Evolutionary conservation across 2,113 vertebrate genomes (phyloP), one percentile per base, ranked within the genome.

Genomic region (Glaucidium brasilianum): DNA sequence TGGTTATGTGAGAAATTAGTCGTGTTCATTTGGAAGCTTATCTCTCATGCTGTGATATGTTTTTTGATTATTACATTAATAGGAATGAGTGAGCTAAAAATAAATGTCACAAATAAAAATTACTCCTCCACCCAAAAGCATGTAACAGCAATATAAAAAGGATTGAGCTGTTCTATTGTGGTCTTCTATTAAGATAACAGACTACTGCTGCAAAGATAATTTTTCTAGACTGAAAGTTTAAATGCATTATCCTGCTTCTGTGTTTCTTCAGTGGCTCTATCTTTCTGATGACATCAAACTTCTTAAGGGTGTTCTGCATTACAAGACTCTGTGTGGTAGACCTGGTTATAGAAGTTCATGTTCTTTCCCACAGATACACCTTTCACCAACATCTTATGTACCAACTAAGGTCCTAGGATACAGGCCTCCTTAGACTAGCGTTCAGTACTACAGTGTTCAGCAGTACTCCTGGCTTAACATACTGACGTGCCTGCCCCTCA

Each of bases 21-120:
- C 66, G 75, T 68, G 39, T 89, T 92, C 67, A 81, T 86, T 91
- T 85, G 79, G 35, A 94, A 95, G 68, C 43, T 94, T 75, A 56
- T 84, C 91, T 97, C 68, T 96, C 58, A 74, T 89, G 60, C 80
- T 81, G 64, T 78, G 56, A 55, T 69, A 29, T 3, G 5, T 9
- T 55, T 92, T 60, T 84, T 34, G 5, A 67, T 68, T 55, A 78
- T 64, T 64, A 59, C 43, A 77, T 75, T 47, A 58, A 45, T 52
- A 95, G 55, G 49, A 43, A 86, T 29, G 17, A 50, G 23, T 74
- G 59, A 89, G 43, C 37, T 76, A 82, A 85, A 45, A 45, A 18
- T 45, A 45, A 85, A 73, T 68, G 50, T 82, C 50, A 82, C 2
- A 2, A 73, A 85, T 47, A 89, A 76, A 76, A 91, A 88, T 59